A percentile compares a stretch with the other conserved stretches of the same genome.
Evolutionary conservation across 2,888 invertebrate species (phyloP).

Genomic region (Acholoe squamosa): DNA sequence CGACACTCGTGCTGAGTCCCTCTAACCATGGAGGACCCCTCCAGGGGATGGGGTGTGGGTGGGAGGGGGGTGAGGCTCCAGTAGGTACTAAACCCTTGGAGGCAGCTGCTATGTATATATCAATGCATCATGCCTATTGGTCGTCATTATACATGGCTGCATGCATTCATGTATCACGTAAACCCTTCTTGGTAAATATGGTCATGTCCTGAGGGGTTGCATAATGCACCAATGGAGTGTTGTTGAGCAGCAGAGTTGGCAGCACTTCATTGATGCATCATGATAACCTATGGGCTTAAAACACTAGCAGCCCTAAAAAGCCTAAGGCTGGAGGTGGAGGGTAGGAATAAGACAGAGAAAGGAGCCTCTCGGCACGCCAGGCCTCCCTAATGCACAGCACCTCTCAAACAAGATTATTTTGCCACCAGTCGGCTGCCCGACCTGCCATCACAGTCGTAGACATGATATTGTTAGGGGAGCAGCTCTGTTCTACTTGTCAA

Average conservation of each 20-base stretch:
- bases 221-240: too few species aligned
- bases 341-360: neutral
- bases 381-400: neutral
- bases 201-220: too few species aligned
- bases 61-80: neutral
- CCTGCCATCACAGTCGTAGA: neutral
- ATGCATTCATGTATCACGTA: too few species aligned
- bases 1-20: neutral
- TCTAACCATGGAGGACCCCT: neutral
- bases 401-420: conserved; percentile 30
- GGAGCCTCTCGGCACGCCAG: neutral
- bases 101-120: too few species aligned
- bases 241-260: too few species aligned
- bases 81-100: too few species aligned
- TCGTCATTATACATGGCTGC: too few species aligned
- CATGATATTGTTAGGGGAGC: conserved; percentile 45
- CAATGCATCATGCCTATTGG: too few species aligned
- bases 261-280: too few species aligned
- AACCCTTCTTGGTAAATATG: too few species aligned
- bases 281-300: too few species aligned
- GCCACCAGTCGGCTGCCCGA: neutral
- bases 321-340: neutral
- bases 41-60: neutral
- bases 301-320: too few species aligned
- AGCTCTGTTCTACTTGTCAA: neutral